Base-by-base conservation (phyloP, 37 sponge, comb jelly and placozoan species). In the Halisarca cf. caerulea region DNA sequence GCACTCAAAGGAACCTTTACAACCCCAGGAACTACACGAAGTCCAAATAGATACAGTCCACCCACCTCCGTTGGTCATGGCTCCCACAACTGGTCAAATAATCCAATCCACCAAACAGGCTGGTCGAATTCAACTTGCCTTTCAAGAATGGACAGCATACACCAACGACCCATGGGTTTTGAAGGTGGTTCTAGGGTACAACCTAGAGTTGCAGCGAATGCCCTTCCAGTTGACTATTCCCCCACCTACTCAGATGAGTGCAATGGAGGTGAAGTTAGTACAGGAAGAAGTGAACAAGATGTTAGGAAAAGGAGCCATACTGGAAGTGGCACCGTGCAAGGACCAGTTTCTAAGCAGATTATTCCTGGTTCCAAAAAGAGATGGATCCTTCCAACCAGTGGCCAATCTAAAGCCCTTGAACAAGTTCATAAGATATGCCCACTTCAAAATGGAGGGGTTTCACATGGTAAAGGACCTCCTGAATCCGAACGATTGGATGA, bases 181-280 rank as follows among this genome's bases (percentile, higher is more conserved):
- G n/a, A n/a, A n/a, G n/a, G n/a, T n/a, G n/a, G n/a, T n/a, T n/a
- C 2, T 18, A 60, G 84, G 84, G 5, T 84, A 55, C 39, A 6
- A 54, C 3, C 43, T 81, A 66, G 82, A 59, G 60, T 33, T 81
- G 5, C 34, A 11, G 5, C 4, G 80, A 7, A 9, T 25, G 28
- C 57, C 80, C 25, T 4, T 66, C n/a, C 69, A 66, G 66, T 55
- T 14, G 18, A 55, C 58, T n/a, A n/a, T n/a, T n/a, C n/a, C n/a
- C n/a, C n/a, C n/a, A n/a, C n/a, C n/a, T n/a, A n/a, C n/a, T n/a
- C n/a, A n/a, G n/a, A n/a, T n/a, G n/a, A n/a, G n/a, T n/a, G n/a
- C n/a, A n/a, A n/a, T n/a, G n/a, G n/a, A n/a, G n/a, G n/a, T n/a
- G n/a, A n/a, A n/a, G n/a, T n/a, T n/a, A n/a, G n/a, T n/a, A n/a